These are phyloP conservation scores for Drosophila rubida DNA, from an alignment of 2,888 invertebrate genomes.

Conservation along the genomic window DNA sequence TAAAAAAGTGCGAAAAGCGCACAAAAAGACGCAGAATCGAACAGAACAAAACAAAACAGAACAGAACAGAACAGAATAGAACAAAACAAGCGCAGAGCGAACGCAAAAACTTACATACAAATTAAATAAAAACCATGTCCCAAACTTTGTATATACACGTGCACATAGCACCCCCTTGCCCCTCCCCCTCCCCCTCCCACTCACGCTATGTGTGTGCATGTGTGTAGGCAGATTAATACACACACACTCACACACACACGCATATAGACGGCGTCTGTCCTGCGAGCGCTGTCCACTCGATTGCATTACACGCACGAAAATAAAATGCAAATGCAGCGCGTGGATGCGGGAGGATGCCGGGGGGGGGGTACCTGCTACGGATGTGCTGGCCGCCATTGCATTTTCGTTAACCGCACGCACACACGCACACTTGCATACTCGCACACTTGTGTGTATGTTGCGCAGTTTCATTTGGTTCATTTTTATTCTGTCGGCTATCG, in stretches of 20 bases:
- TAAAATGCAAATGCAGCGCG: constrained; percentile 76
- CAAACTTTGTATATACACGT: constrained; percentile 39
- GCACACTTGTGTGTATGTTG: constrained; percentile 13
- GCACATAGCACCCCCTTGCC: too few relatives aligned
- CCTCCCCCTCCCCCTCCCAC: too few relatives aligned
- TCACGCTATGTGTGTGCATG: background rate
- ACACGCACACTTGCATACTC: background rate
- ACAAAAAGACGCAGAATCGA: constrained; percentile 19
- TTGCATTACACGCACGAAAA: constrained; percentile 75
- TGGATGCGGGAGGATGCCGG: background rate
- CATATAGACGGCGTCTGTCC: background rate
- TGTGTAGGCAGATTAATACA: background rate
- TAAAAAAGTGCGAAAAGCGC: constrained; percentile 27
- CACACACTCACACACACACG: constrained; percentile 12
- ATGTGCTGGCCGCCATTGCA: constrained; percentile 72
- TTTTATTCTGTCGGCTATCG: constrained; percentile 51
- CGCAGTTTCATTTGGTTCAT: constrained; percentile 58
- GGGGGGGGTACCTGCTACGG: constrained; percentile 35
- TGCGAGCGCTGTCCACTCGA: constrained; percentile 41
- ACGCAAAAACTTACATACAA: constrained; percentile 6
- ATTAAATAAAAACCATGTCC: constrained; percentile 44
- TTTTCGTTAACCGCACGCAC: constrained; percentile 71
- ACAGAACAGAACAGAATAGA: constrained; percentile 17
- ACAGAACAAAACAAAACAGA: constrained; percentile 13
- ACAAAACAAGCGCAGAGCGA: background rate